Evolutionary conservation across 2,113 vertebrate species (phyloP).

Genomic region (Nematolebias whitei): DNA sequence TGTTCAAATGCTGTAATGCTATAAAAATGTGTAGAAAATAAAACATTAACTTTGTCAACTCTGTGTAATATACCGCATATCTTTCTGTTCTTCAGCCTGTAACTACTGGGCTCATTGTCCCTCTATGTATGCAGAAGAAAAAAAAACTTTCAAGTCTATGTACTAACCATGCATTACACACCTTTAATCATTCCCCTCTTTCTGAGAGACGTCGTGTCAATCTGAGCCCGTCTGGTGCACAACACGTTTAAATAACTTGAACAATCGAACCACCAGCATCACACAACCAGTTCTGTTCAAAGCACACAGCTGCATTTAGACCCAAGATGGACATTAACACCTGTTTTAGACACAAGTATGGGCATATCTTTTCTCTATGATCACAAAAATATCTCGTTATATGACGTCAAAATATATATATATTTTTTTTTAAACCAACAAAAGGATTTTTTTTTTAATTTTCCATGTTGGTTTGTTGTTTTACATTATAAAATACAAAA

Average conservation of each 20-base stretch:
- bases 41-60: slow-evolving; percentile 26
- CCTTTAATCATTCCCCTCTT: slow-evolving; percentile 16
- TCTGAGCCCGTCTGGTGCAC: slow-evolving; percentile 7
- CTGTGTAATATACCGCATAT: slow-evolving; percentile 13
- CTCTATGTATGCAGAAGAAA: slow-evolving; percentile 16
- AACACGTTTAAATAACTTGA: slow-evolving; percentile 30
- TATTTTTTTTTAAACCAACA: neutral
- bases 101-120: slow-evolving; percentile 17
- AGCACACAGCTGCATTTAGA: slow-evolving; percentile 5
- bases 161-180: neutral
- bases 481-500: neutral
- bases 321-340: neutral
- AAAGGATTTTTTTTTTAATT: neutral
- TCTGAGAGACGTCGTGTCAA: slow-evolving; percentile 18
- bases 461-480: neutral
- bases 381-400: slow-evolving; percentile 5
- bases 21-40: neutral
- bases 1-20: slow-evolving; percentile 8
- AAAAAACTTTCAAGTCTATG: slow-evolving; percentile 25
- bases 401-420: slow-evolving; percentile 1
- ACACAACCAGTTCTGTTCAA: slow-evolving; percentile 15
- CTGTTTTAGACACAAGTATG: slow-evolving; percentile 4
- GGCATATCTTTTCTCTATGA: neutral
- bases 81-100: slow-evolving; percentile 28
- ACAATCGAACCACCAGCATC: slow-evolving; percentile 20